Conservation (phyloP, 2,888 invertebrate genomes). For the Hirtodrosophila confusa region DNA sequence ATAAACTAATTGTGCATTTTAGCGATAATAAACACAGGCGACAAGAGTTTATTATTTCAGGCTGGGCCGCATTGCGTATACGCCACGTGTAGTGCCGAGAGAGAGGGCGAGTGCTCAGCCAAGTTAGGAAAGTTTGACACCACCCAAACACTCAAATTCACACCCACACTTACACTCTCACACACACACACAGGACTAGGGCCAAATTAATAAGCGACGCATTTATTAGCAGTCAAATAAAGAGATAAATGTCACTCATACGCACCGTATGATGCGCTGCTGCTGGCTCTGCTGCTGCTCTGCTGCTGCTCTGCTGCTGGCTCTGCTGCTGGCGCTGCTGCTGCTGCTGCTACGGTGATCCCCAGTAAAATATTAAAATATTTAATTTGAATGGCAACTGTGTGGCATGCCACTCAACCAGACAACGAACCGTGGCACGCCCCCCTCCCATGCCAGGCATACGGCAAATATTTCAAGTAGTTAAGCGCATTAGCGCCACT, state of each 20-base stretch:
- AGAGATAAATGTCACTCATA: slow-evolving; percentile 77
- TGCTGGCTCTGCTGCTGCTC: slow-evolving; percentile 51
- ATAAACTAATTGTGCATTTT: slow-evolving; percentile 78
- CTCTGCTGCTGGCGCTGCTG: no score
- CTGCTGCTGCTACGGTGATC: slow-evolving; percentile 52
- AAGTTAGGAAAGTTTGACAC: slow-evolving; percentile 68
- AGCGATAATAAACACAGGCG: slow-evolving; percentile 72
- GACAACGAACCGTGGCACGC: slow-evolving; percentile 8
- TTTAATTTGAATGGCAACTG: slow-evolving; percentile 59
- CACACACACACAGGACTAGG: slow-evolving; percentile 8
- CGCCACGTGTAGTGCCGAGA: slow-evolving; percentile 29
- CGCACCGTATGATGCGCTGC: slow-evolving; percentile 53
- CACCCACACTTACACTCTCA: neutral
- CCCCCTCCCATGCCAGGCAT: slow-evolving; percentile 26
- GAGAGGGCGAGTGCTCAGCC: slow-evolving; percentile 16
- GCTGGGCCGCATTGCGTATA: slow-evolving; percentile 52
- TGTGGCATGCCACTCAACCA: slow-evolving; percentile 48
- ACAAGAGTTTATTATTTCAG: slow-evolving; percentile 76
- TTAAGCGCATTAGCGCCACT: slow-evolving; percentile 78
- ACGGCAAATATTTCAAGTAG: slow-evolving; percentile 76
- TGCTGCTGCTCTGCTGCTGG: slow-evolving; percentile 42
- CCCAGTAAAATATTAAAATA: slow-evolving; percentile 65
- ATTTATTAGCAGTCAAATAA: slow-evolving; percentile 78
- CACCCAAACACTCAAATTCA: slow-evolving; percentile 31
- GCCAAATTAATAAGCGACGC: slow-evolving; percentile 71